Percentiles rank a stretch among this genome's conserved stretches.
phyloP scores from a whole-genome alignment of 2,113 vertebrate genomes.

The Oriolus oriolus region DNA sequence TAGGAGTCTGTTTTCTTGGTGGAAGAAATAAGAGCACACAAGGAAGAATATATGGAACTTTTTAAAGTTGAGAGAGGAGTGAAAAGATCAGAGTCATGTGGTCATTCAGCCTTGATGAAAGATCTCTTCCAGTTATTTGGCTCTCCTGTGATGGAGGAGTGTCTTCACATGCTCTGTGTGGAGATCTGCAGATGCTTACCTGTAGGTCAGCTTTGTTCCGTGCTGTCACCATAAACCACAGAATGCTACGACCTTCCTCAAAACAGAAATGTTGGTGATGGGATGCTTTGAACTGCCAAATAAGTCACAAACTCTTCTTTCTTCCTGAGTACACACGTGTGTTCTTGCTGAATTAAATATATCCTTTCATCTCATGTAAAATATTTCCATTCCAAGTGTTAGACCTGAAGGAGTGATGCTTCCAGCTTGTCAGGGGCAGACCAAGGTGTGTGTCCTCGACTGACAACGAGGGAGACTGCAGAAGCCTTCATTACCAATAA shows the following conservation, averaged over 20 bases:
- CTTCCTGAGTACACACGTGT: fast-evolving
- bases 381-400: not conserved
- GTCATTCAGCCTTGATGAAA: not conserved
- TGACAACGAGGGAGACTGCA: not conserved
- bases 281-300: not conserved
- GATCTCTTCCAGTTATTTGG: not conserved
- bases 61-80: not conserved
- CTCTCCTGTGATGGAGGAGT: not conserved
- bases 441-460: fast-evolving
- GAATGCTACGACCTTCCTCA: not conserved
- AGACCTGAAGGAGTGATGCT: not conserved
- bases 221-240: not conserved
- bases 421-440: not conserved
- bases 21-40: not conserved
- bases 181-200: not conserved
- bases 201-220: not conserved
- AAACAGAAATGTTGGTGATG: not conserved
- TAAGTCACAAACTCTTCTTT: not conserved
- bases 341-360: not conserved
- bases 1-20: not conserved
- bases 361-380: not conserved
- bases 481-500: not conserved
- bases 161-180: not conserved
- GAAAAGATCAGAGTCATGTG: fast-evolving
- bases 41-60: not conserved